Conservation (phyloP, 2,888 invertebrate genomes). For the Polietes domitor region DNA sequence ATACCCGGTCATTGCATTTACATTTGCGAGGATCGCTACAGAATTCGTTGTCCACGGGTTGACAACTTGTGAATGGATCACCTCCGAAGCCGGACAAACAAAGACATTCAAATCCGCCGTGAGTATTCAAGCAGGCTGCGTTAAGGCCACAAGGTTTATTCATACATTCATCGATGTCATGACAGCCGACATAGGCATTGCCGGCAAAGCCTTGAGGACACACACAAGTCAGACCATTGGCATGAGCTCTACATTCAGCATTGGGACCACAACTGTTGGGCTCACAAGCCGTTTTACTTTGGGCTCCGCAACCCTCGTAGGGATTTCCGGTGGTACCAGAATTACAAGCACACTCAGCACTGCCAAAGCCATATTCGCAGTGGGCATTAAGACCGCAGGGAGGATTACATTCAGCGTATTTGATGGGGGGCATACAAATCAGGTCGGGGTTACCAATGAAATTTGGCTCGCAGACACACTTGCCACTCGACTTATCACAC, state of each 20-base stretch:
- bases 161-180: constrained; percentile 91
- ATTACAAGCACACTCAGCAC: constrained; percentile 91
- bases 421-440: constrained; percentile 93
- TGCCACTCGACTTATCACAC: constrained; percentile 90
- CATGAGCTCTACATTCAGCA: constrained; percentile 90
- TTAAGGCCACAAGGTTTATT: constrained; percentile 91
- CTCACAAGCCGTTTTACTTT: constrained; percentile 87
- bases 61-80: constrained; percentile 93
- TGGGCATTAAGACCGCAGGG: constrained; percentile 91
- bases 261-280: constrained; percentile 88
- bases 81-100: constrained; percentile 92
- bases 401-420: constrained; percentile 90
- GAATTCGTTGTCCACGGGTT: constrained; percentile 85
- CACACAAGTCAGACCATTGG: constrained; percentile 88
- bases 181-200: constrained; percentile 92
- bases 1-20: constrained; percentile 86
- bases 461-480: constrained; percentile 92
- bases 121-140: constrained; percentile 94
- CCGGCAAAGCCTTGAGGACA: constrained; percentile 92
- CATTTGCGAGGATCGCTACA: constrained; percentile 88
- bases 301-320: constrained; percentile 89
- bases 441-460: constrained; percentile 94
- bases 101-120: constrained; percentile 93
- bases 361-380: constrained; percentile 89
- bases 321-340: constrained; percentile 93